A percentile compares a stretch with the other conserved stretches of the same genome.
These are phyloP conservation scores for Rhingia campestris DNA, from an alignment of 2,888 invertebrate genomes.

Conservation along the genomic window DNA sequence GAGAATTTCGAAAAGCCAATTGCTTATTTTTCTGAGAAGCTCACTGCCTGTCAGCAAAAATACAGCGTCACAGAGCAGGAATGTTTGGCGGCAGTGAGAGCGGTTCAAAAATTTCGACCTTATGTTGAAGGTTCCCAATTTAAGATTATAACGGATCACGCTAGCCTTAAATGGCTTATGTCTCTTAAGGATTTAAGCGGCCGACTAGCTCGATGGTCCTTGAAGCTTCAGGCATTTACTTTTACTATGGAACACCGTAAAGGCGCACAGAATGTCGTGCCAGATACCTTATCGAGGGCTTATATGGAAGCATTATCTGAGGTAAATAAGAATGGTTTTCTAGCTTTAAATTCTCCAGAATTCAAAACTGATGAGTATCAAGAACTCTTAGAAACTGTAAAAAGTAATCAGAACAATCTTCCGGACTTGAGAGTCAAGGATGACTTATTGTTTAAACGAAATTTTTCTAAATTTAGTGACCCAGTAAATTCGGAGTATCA, in stretches of 20 bases:
- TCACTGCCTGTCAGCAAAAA: neutral
- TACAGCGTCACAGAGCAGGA: no score
- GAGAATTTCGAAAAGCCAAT: neutral
- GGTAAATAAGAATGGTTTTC: neutral
- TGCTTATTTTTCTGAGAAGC: neutral
- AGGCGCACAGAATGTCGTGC: conserved; percentile 1
- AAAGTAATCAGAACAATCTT: neutral
- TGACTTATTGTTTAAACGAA: neutral
- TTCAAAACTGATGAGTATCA: neutral
- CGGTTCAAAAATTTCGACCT: no score
- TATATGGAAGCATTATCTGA: conserved; percentile 1
- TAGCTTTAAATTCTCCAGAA: neutral
- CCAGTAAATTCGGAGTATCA: neutral
- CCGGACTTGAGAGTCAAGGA: neutral
- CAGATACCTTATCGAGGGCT: conserved; percentile 6
- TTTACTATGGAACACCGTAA: conserved; percentile 1
- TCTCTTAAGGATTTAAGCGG: no score
- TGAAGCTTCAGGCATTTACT: conserved; percentile 2
- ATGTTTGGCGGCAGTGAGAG: no score
- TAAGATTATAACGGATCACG: no score
- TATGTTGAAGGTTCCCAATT: no score
- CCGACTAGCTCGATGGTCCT: conserved; percentile 7
- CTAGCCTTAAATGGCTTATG: no score
- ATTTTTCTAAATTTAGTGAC: neutral
- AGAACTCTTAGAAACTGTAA: neutral